Percentiles rank a stretch among this genome's conserved stretches.
These are phyloP conservation scores for Hippolais icterina DNA, from an alignment of 2,113 vertebrate genomes.

Conservation along the genomic window DNA sequence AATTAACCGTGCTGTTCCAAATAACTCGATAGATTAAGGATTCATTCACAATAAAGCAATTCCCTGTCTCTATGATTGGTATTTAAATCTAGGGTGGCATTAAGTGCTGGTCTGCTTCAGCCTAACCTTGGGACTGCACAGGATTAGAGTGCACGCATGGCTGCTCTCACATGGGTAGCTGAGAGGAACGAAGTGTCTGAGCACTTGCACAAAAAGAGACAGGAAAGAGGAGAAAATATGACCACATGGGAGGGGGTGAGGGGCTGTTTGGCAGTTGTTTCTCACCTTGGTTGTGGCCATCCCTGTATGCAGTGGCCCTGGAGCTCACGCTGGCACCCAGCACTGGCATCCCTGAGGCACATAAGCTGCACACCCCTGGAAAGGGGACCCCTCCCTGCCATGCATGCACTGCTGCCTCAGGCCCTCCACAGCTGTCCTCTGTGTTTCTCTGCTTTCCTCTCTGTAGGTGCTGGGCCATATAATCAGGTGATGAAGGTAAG, in stretches of 20 bases:
- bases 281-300: neutral
- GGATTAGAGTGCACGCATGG: neutral
- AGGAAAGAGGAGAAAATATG: neutral
- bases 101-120: neutral
- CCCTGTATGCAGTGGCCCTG: neutral
- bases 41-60: neutral
- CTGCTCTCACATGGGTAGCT: neutral
- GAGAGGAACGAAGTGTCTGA: neutral
- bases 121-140: neutral
- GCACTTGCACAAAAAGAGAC: neutral
- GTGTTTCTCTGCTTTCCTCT: neutral
- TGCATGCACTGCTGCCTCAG: fast-evolving
- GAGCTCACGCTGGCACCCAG: neutral
- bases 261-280: neutral
- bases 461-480: neutral
- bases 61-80: neutral
- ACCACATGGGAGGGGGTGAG: neutral
- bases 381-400: neutral
- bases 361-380: neutral
- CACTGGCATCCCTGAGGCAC: fast-evolving
- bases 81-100: neutral
- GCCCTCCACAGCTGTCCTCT: neutral
- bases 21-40: neutral
- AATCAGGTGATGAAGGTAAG: neutral
- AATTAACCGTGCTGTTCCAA: neutral